Base-by-base conservation (phyloP, 2,888 invertebrate genomes). In the Plagiodera versicolora region DNA sequence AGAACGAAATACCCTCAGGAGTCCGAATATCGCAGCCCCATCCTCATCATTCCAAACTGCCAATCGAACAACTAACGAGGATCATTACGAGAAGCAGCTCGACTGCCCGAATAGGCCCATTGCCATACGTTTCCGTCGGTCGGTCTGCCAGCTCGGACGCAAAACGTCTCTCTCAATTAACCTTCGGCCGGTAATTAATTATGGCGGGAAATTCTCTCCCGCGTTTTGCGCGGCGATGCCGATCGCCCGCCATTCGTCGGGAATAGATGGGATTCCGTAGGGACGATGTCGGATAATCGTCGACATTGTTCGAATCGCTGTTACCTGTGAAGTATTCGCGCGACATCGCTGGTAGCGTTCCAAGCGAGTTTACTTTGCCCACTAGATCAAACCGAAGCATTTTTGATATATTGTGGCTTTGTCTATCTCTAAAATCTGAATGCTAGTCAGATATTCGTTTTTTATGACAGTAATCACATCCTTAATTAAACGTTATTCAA, bases 151-250 rank as follows among this genome's bases (percentile, higher is more conserved):
- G 6, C 14, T 14, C 39, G 39, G 4, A 24, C 24, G 24, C 24
- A 24, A 39, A 39, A 8, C 39, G 46, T 47, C 49, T 56, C 47
- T 35, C 50, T 58, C 57, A 45, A 50, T 55, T 55, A 60, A 55
- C 48, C 55, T 49, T 16, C 20, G 49, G 20, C 30, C 71, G 67
- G 71, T 73, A 74, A 74, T 74, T 74, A 74, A 75, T 75, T 71
- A 28, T 28, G 45, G 51, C 39, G 63, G 71, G 69, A 68, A 72
- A 70, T 71, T 60, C 50, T 55, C 65, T 58, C 54, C 60, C 45
- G 59, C 60, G 58, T 64, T 67, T 67, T 65, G 65, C 63, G 52
- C 14, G 39, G 39, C 14, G 56, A 59, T 54, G 54, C 46, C 54
- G 46, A 52, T 52, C 53, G 49, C 48, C 48, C 24, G 53, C 48